phyloP scores from a whole-genome alignment of 2,888 invertebrate species.

The Drosophila maculinotata region DNA sequence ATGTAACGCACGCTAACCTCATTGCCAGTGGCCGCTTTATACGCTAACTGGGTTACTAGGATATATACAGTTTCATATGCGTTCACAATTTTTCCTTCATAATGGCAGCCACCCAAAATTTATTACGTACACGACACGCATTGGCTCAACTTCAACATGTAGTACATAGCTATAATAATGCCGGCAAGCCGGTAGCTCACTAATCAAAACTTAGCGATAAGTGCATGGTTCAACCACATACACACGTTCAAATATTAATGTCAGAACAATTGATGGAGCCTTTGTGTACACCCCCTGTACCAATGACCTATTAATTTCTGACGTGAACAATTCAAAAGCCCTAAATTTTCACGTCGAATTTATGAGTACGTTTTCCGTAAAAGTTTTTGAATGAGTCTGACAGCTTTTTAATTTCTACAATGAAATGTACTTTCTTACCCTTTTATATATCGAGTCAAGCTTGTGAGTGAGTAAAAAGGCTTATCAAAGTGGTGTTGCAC shows the following conservation, averaged over 20 bases:
- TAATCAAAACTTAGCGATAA: constrained; percentile 64
- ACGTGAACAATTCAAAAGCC: constrained; percentile 46
- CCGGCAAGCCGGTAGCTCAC: constrained; percentile 30
- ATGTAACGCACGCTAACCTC: constrained; percentile 55
- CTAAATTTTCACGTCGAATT: constrained; percentile 32
- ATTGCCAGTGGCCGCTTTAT: constrained; percentile 12
- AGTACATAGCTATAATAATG: constrained; percentile 34
- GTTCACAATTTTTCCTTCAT: constrained; percentile 66
- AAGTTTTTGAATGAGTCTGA: constrained; percentile 31
- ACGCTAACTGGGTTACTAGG: constrained; percentile 74
- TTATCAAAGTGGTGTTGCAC: not conserved
- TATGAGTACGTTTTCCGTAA: constrained; percentile 12
- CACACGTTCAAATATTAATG: constrained; percentile 44
- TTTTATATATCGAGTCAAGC: not conserved
- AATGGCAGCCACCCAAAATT: constrained; percentile 62
- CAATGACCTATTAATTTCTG: constrained; percentile 72
- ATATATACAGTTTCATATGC: constrained; percentile 73
- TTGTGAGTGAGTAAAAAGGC: not conserved
- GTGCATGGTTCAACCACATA: constrained; percentile 20
- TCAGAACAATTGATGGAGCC: constrained; percentile 41
- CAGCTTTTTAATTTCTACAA: constrained; percentile 11
- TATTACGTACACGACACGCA: constrained; percentile 70
- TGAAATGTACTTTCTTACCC: not conserved
- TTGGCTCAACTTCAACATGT: constrained; percentile 42
- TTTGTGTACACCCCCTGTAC: constrained; percentile 19